Evolutionary conservation across 2,888 invertebrate genomes (phyloP).

Genomic region (Actias luna): DNA sequence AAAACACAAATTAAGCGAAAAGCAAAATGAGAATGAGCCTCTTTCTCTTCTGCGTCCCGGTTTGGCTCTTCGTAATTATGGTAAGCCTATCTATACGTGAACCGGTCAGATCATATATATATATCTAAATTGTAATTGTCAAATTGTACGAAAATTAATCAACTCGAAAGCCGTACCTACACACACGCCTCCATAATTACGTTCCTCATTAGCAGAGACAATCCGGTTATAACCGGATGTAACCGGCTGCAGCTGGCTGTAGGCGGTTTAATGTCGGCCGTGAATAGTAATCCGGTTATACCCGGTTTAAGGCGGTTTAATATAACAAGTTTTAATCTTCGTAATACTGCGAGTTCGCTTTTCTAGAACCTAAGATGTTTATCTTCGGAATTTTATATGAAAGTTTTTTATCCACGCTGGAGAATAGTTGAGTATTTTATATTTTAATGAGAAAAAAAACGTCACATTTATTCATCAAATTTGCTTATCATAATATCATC

Average conservation of each 20-base stretch:
- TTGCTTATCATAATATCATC: too few species aligned
- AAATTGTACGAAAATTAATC: background rate
- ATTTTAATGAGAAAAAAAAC: too few species aligned
- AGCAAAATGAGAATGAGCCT: too few species aligned
- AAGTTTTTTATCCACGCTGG: too few species aligned
- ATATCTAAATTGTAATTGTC: background rate
- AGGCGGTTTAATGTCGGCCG: constrained; percentile 25
- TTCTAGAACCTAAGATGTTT: background rate
- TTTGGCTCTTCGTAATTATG: too few species aligned
- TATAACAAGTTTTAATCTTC: background rate
- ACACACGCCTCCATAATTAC: constrained; percentile 40
- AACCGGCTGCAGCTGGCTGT: constrained; percentile 16
- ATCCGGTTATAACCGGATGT: constrained; percentile 31
- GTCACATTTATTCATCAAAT: too few species aligned
- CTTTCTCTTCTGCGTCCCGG: too few species aligned
- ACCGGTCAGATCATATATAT: background rate
- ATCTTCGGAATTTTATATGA: background rate
- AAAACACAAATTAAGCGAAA: too few species aligned
- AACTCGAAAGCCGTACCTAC: constrained; percentile 2
- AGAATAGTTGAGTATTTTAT: too few species aligned
- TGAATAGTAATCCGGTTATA: constrained; percentile 31
- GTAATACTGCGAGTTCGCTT: background rate
- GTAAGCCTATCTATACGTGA: too few species aligned
- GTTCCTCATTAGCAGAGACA: constrained; percentile 42
- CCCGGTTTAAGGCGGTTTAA: constrained; percentile 5